A percentile compares a stretch with the other conserved stretches of the same genome.
These are phyloP conservation scores for Choristoneura rosaceana DNA, from an alignment of 2,888 invertebrate species.

Conservation along the genomic window DNA sequence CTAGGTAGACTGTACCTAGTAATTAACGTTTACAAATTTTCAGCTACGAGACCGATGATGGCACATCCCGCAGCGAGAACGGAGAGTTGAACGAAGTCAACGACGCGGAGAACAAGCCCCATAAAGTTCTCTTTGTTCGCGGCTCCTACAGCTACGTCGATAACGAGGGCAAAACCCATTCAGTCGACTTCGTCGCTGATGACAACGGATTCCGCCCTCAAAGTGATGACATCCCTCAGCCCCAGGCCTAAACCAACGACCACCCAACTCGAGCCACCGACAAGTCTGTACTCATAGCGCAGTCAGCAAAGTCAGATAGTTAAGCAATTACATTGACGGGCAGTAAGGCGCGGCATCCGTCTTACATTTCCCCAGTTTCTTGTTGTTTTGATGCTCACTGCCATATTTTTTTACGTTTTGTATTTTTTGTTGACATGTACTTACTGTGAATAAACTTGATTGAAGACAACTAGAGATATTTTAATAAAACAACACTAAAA, in stretches of 20 bases:
- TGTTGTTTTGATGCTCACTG: slow-evolving; percentile 62
- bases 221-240: slow-evolving; percentile 86
- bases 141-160: slow-evolving; percentile 86
- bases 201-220: slow-evolving; percentile 87
- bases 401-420: slow-evolving; percentile 67
- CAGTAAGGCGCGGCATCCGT: slow-evolving; percentile 47
- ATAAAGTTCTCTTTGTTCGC: slow-evolving; percentile 82
- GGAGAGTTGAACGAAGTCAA: slow-evolving; percentile 73
- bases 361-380: slow-evolving; percentile 48
- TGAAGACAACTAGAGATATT: slow-evolving; percentile 33
- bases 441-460: slow-evolving; percentile 48
- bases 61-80: slow-evolving; percentile 79
- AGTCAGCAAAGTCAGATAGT: slow-evolving; percentile 42
- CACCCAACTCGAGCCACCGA: background rate
- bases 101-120: slow-evolving; percentile 86
- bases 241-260: slow-evolving; percentile 47
- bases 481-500: slow-evolving; percentile 29
- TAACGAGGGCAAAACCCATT: slow-evolving; percentile 81
- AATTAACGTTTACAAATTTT: slow-evolving; percentile 22
- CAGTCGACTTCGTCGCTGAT: slow-evolving; percentile 85
- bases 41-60: slow-evolving; percentile 85
- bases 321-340: slow-evolving; percentile 24
- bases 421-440: slow-evolving; percentile 58
- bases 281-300: slow-evolving; percentile 27
- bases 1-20: no score